Percentiles rank a stretch among this genome's conserved stretches.
phyloP scores from a whole-genome alignment of 2,113 vertebrate genomes.

The Campylomormyrus tamandua region DNA sequence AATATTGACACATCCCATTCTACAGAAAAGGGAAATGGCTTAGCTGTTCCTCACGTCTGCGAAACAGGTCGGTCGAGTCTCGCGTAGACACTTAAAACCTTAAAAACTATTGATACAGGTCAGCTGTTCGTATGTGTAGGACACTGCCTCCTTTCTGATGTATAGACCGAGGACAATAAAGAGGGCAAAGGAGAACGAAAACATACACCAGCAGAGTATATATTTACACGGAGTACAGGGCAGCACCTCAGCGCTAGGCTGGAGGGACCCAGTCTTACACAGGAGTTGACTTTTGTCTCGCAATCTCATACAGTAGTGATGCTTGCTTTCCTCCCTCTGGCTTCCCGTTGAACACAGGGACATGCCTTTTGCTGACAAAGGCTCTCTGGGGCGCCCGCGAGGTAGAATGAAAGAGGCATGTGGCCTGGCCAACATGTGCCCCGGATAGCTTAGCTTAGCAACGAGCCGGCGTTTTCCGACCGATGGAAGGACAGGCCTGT shows the following conservation, averaged over 20 bases:
- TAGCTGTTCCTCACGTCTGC: conserved; percentile 40
- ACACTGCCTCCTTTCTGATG: not conserved
- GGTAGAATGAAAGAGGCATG: not conserved
- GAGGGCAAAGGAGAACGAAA: not conserved
- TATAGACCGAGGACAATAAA: not conserved
- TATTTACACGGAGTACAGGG: not conserved
- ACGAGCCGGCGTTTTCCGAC: not conserved
- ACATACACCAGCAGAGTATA: not conserved
- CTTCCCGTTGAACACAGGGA: not conserved
- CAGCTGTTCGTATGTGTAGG: not conserved
- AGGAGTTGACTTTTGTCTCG: not conserved
- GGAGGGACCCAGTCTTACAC: not conserved
- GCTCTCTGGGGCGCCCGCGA: not conserved
- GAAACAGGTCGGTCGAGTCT: conserved; percentile 48
- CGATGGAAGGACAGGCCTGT: not conserved
- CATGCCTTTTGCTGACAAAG: not conserved
- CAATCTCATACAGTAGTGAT: not conserved
- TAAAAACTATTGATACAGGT: not conserved
- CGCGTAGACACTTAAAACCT: not conserved
- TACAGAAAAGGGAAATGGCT: conserved; percentile 57
- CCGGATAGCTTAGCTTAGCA: not conserved
- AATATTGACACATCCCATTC: conserved; percentile 59
- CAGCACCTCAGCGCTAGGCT: not conserved
- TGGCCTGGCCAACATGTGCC: not conserved
- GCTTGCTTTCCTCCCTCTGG: not conserved